phyloP scores from a whole-genome alignment of 64 coral and sea anemone genomes.

The Hydrozoanthus tunicans region DNA sequence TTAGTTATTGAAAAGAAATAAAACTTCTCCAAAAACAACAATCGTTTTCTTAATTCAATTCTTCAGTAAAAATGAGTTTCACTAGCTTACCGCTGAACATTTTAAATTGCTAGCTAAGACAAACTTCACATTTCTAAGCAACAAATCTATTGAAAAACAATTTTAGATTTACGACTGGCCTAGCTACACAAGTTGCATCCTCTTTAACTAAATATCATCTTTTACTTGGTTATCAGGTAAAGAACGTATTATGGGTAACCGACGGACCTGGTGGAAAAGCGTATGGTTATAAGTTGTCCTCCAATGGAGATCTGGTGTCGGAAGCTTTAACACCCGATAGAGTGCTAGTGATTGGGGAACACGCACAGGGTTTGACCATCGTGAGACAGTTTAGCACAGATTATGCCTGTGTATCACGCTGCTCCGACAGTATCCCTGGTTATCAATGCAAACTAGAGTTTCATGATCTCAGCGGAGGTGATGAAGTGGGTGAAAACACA shows the following conservation, averaged over 20 bases:
- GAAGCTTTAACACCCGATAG: constrained; percentile 62
- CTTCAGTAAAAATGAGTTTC: no score
- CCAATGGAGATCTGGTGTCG: constrained; percentile 64
- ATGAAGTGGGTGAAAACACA: constrained; percentile 74
- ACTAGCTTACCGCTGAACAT: no score
- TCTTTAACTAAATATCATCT: neutral
- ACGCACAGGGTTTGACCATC: constrained; percentile 92
- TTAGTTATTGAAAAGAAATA: no score
- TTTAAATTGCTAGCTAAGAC: no score
- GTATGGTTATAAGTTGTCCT: constrained; percentile 73
- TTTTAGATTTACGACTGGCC: no score
- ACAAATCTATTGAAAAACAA: no score
- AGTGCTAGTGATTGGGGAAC: constrained; percentile 69
- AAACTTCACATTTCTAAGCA: no score
- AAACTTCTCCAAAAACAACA: no score
- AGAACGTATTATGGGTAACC: constrained; percentile 79
- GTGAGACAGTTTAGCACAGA: constrained; percentile 86
- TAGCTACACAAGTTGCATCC: no score
- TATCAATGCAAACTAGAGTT: constrained; percentile 97
- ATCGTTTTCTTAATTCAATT: no score
- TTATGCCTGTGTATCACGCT: constrained; percentile 80
- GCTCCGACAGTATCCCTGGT: constrained; percentile 64
- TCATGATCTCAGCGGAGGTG: constrained; percentile 68
- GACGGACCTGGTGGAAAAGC: constrained; percentile 66
- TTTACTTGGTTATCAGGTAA: neutral